Conservation (phyloP, 2,797 vertebrate genomes). For the Rhinogobio ventralis region DNA sequence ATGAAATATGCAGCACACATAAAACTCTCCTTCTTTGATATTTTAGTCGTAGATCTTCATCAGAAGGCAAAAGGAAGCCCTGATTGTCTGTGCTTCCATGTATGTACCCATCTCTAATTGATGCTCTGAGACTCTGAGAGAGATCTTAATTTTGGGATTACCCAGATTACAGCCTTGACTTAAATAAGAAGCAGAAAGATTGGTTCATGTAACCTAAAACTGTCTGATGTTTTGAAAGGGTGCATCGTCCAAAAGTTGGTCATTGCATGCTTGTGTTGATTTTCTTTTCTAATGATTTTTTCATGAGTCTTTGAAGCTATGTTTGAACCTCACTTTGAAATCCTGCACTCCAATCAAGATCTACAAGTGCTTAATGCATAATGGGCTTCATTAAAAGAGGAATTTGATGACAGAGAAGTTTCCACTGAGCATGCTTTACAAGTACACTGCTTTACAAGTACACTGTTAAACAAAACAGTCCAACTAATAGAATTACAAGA, state of each 20-base stretch:
- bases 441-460: constrained; percentile 21
- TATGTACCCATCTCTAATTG: constrained; percentile 28
- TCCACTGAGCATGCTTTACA: constrained; percentile 38
- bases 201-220: not conserved
- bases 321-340: constrained; percentile 59
- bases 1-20: constrained; percentile 18
- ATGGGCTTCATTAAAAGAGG: constrained; percentile 51
- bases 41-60: constrained; percentile 21
- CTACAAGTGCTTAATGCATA: constrained; percentile 42
- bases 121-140: not conserved
- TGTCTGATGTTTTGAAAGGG: constrained; percentile 8
- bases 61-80: constrained; percentile 13
- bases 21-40: constrained; percentile 30
- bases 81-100: not conserved
- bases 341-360: constrained; percentile 45
- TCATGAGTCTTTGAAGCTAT: constrained; percentile 59
- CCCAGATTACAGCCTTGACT: not conserved
- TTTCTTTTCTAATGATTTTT: constrained; percentile 48
- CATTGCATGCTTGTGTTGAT: constrained; percentile 49
- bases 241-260: constrained; percentile 30
- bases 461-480: constrained; percentile 1
- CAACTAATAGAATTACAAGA: not conserved
- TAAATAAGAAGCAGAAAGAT: not conserved
- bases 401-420: constrained; percentile 33
- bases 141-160: constrained; percentile 26